Evolutionary conservation across 2,888 invertebrate genomes (phyloP), one percentile per base, ranked within the genome.

Genomic region (Trichogramma dendrolimi): DNA sequence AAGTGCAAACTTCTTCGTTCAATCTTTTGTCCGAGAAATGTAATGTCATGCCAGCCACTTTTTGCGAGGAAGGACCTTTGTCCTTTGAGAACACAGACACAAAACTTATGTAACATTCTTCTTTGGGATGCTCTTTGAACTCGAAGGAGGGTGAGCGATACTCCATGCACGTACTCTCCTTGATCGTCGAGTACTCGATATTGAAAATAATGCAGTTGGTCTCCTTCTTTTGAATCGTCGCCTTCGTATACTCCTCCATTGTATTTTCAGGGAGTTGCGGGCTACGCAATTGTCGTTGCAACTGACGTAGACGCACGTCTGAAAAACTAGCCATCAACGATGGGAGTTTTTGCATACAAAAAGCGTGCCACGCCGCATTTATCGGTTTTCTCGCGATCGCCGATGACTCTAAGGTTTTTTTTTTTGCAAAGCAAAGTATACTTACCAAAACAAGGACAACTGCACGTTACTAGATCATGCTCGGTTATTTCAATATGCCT

Each of bases 161-260:
- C 6, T 61, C 58, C 6, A 61, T 57, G 14, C 58, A 27, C 7
- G 53, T 61, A 5, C 57, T 58, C 40, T 61, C 61, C 49, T 49
- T 61, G 49, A 61, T 58, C 2, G 54, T 41, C 14, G 61, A 57
- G 6, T 38, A 54, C 6, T 58, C 57, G 6, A 61, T 53, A 43
- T 61, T 58, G 41, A 61, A 61, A 41, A 58, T 54, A 27, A 61
- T 61, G 7, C 38, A 61, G 40, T 61, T 61, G 5, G 61, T 58
- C 6, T 61, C 61, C 27, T 61, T 61, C 46, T 61, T 57, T 7
- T 54, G 39, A 7, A 61, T 58, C 6, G 49, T n/a, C 11, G 54
- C 57, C 6, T 61, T 61, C 5, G 43, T 53, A n/a, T 54, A 58
- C 38, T 61, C 61, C 10, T 58, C 58, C 57, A 60, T 60, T 51